Percentiles rank a stretch among this genome's conserved stretches.
Conservation (phyloP, 2,113 vertebrate species). For the Xyliphius kryptos region DNA sequence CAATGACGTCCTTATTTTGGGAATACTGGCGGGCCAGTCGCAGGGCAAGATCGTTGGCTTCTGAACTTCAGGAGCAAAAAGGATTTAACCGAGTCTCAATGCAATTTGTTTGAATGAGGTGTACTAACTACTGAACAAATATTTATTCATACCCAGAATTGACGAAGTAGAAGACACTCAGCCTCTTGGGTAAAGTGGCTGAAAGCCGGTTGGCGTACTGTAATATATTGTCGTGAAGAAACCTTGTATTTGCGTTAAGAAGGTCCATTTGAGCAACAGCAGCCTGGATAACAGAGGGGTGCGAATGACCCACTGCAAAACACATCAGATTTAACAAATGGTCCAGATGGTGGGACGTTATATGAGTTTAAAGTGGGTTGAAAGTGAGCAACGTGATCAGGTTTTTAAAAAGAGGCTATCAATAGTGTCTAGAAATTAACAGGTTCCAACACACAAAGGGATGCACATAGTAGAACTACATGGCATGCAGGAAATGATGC, state of each 20-base stretch:
- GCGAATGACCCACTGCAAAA: constrained; percentile 84
- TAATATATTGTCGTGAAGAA: constrained; percentile 85
- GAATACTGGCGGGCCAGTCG: constrained; percentile 82
- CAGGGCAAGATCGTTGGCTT: constrained; percentile 89
- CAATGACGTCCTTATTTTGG: constrained; percentile 77
- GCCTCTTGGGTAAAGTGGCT: constrained; percentile 73
- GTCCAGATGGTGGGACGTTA: too few relatives aligned
- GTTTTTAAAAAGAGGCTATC: too few relatives aligned
- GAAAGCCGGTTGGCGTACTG: constrained; percentile 78
- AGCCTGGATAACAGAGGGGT: constrained; percentile 78
- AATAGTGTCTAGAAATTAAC: too few relatives aligned
- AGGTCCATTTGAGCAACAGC: constrained; percentile 80
- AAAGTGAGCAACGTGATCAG: background rate
- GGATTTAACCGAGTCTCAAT: background rate
- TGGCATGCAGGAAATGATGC: too few relatives aligned
- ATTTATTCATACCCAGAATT: constrained; percentile 82
- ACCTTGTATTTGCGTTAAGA: constrained; percentile 84
- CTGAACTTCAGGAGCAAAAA: constrained; percentile 67
- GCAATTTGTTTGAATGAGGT: too few relatives aligned
- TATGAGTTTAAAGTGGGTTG: background rate
- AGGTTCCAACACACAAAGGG: too few relatives aligned
- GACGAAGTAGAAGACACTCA: constrained; percentile 84
- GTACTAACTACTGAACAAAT: background rate
- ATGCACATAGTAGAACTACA: too few relatives aligned
- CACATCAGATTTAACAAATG: background rate